These are phyloP conservation scores for Nasonovia ribisnigri DNA, from an alignment of 2,888 invertebrate species.

Conservation along the genomic window DNA sequence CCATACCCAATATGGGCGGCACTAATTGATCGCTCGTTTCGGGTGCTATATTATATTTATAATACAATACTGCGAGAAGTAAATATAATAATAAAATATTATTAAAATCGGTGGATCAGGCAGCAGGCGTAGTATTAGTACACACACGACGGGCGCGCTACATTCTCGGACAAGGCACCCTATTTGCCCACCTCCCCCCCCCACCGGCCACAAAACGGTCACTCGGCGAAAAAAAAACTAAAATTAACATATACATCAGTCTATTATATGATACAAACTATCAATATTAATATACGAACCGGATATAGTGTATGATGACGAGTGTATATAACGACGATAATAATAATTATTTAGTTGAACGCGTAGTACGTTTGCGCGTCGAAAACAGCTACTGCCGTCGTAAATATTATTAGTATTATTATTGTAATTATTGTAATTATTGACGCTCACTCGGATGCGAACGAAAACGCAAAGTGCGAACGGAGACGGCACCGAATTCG, in stretches of 20 bases:
- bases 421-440: too few relatives aligned
- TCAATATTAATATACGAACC: not conserved
- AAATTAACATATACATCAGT: too few relatives aligned
- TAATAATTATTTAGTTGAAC: not conserved
- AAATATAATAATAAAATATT: not conserved
- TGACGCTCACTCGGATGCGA: not conserved
- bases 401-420: not conserved
- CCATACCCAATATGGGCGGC: not conserved
- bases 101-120: not conserved
- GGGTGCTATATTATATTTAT: not conserved
- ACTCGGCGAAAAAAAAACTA: not conserved
- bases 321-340: not conserved
- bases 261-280: too few relatives aligned
- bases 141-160: not conserved
- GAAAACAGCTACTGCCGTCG: too few relatives aligned
- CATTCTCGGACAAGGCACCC: too few relatives aligned
- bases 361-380: not conserved
- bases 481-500: not conserved
- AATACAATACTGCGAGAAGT: not conserved
- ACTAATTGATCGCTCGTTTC: not conserved
- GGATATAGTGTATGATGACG: not conserved
- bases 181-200: not conserved
- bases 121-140: too few relatives aligned
- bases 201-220: not conserved
- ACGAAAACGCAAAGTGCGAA: not conserved